phyloP scores from a whole-genome alignment of 2,888 invertebrate genomes.

The Lobophora halterata region DNA sequence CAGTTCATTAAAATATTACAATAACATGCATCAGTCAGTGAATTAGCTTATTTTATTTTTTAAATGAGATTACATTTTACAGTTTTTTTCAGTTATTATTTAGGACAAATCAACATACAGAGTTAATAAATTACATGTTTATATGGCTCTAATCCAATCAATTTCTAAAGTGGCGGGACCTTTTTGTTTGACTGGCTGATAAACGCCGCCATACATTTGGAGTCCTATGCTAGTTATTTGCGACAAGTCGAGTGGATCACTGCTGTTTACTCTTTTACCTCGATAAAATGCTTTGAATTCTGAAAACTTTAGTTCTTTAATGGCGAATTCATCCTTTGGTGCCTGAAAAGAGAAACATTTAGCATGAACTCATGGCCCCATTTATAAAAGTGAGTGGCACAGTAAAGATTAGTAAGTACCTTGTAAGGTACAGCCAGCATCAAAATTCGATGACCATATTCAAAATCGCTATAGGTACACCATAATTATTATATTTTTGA shows the following conservation, averaged over 20 bases:
- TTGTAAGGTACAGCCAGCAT: no score
- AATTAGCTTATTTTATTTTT: no score
- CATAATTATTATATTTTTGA: no score
- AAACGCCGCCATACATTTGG: constrained; percentile 85
- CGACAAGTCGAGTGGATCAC: constrained; percentile 78
- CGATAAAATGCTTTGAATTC: constrained; percentile 83
- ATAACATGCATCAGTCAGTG: no score
- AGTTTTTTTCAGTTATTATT: no score
- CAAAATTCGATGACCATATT: no score
- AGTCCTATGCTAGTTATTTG: constrained; percentile 82
- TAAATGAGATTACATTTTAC: no score
- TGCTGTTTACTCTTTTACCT: constrained; percentile 78
- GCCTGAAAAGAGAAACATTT: constrained; percentile 57
- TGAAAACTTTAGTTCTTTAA: constrained; percentile 72
- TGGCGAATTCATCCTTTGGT: constrained; percentile 76
- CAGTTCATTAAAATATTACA: no score
- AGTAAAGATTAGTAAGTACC: no score
- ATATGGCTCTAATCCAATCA: constrained; percentile 78
- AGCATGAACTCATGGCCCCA: constrained; percentile 31
- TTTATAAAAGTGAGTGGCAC: no score
- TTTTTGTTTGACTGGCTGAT: constrained; percentile 81
- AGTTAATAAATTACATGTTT: constrained; percentile 23
- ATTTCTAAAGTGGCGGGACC: constrained; percentile 84
- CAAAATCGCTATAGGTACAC: no score
- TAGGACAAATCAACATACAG: no score